phyloP scores from a whole-genome alignment of 1,140 invertebrate genomes.

The Drosophila tristis region DNA sequence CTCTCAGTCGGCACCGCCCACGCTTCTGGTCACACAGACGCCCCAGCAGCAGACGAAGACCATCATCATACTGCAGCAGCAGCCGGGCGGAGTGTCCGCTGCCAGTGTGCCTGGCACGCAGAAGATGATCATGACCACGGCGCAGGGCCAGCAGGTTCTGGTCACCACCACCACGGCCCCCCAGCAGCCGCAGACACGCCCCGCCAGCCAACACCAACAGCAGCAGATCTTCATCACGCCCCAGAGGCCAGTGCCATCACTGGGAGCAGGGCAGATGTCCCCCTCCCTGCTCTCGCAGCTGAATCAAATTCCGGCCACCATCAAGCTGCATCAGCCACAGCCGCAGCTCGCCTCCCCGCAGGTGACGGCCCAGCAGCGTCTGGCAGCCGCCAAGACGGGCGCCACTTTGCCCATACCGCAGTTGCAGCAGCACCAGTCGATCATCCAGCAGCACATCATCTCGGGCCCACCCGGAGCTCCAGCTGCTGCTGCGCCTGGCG shows the following conservation, averaged over 20 bases:
- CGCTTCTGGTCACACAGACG: conserved; percentile 80
- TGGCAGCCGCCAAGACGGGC: conserved; percentile 42
- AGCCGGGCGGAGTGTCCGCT: conserved; percentile 83
- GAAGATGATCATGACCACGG: conserved; percentile 88
- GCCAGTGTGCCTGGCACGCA: conserved; percentile 78
- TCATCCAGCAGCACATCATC: conserved; percentile 80
- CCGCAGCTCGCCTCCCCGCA: conserved; percentile 7
- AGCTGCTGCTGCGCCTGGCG: conserved; percentile 15
- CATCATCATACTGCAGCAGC: conserved; percentile 90
- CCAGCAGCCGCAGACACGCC: conserved; percentile 34
- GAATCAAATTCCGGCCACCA: conserved; percentile 81
- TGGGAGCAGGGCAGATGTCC: conserved; percentile 75
- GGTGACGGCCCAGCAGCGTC: conserved; percentile 26
- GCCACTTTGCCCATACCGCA: conserved; percentile 69
- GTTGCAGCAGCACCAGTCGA: conserved; percentile 81
- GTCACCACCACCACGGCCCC: conserved; percentile 85
- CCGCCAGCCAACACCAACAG: conserved; percentile 13
- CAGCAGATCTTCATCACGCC: conserved; percentile 79
- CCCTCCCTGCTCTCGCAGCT: conserved; percentile 74
- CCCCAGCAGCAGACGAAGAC: conserved; percentile 86
- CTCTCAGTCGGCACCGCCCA: conserved; percentile 48
- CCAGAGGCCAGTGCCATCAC: conserved; percentile 54
- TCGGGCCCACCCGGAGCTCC: conserved; percentile 55
- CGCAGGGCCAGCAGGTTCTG: conserved; percentile 88
- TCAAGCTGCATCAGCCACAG: conserved; percentile 74